Evolutionary conservation across 1,140 invertebrate genomes (phyloP).

Genomic region (Procambarus virginalis): DNA sequence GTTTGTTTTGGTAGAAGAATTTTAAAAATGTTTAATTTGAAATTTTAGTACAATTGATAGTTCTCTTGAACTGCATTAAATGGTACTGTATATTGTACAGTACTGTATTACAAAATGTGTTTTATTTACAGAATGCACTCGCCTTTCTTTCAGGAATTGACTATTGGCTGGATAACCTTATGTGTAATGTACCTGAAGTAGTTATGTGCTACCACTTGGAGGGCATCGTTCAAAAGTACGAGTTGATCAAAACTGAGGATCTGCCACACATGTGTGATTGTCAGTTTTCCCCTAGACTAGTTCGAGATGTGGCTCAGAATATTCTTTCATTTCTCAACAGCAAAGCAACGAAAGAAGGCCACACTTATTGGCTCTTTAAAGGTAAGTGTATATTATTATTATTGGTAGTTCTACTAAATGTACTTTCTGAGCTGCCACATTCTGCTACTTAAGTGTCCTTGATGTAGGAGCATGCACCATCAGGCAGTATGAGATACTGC

Average conservation of each 20-base stretch:
- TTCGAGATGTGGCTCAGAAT: constrained; percentile 89
- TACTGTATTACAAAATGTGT: no score
- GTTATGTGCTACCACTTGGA: constrained; percentile 96
- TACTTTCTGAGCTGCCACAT: no score
- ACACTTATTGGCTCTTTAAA: constrained; percentile 98
- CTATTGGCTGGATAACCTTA: constrained; percentile 96
- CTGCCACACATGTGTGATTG: constrained; percentile 89
- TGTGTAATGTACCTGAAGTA: constrained; percentile 97
- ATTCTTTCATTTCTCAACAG: constrained; percentile 93
- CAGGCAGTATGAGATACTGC: no score
- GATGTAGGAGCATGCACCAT: no score
- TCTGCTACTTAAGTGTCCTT: no score
- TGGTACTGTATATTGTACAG: no score
- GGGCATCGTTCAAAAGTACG: constrained; percentile 96
- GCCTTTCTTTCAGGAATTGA: constrained; percentile 82
- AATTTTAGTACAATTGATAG: no score
- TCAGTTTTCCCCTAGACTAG: constrained; percentile 89
- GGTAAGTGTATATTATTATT: constrained; percentile 74
- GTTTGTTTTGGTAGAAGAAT: no score
- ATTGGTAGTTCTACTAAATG: no score
- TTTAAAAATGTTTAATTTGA: no score
- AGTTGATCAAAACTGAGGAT: constrained; percentile 95
- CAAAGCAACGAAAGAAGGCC: constrained; percentile 94
- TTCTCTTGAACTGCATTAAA: no score
- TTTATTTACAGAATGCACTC: no score